Evolutionary conservation across 2,888 invertebrate genomes (phyloP).

Genomic region (Agrypnus murinus): DNA sequence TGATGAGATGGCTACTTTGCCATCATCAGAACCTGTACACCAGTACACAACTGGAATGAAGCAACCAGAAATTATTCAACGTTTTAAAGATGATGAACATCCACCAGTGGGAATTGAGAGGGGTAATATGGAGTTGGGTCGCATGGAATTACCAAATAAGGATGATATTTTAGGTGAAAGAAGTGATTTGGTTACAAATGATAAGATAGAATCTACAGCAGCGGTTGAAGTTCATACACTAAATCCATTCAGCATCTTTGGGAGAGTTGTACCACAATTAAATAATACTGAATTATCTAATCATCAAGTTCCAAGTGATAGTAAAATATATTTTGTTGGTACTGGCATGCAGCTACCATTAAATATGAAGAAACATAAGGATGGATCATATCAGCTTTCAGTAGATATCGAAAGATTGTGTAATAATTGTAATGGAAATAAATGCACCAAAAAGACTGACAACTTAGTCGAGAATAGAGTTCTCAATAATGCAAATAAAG

Average conservation of each 20-base stretch:
- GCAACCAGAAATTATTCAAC: neutral
- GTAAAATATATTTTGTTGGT: conserved; percentile 64
- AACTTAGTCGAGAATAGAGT: neutral
- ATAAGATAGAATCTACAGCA: neutral
- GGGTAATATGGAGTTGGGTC: too few species aligned
- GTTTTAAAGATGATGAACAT: neutral
- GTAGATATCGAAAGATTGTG: conserved; percentile 68
- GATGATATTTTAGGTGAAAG: neutral
- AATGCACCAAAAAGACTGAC: neutral
- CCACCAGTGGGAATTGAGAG: neutral
- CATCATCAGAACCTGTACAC: neutral
- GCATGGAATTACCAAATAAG: neutral
- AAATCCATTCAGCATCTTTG: conserved; percentile 29
- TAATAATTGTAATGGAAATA: conserved; percentile 44
- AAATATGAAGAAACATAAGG: conserved; percentile 62
- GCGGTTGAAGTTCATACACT: neutral
- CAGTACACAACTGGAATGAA: neutral
- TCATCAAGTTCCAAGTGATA: conserved; percentile 12
- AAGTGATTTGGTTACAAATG: neutral
- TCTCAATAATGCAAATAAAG: neutral
- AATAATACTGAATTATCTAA: conserved; percentile 15
- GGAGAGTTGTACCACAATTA: conserved; percentile 33
- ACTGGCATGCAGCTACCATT: conserved; percentile 68
- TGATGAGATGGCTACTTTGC: neutral
- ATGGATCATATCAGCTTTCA: conserved; percentile 66